phyloP scores from a whole-genome alignment of 2,113 vertebrate species.

The Mobula birostris region DNA sequence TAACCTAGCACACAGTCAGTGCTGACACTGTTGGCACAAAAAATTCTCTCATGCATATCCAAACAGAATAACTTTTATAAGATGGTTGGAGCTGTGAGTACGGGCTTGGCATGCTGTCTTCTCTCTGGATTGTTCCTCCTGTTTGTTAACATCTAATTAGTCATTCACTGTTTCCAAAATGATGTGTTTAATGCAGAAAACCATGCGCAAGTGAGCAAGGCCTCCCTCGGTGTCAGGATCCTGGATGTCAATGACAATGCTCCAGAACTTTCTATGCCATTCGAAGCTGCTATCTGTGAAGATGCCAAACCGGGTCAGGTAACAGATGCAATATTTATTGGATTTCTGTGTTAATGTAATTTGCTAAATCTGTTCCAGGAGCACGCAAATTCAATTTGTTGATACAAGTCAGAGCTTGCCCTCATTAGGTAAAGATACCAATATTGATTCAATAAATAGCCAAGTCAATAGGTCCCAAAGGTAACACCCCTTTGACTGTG shows the following conservation, averaged over 20 bases:
- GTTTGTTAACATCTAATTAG: background rate
- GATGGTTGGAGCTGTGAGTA: background rate
- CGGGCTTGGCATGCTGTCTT: too few relatives aligned
- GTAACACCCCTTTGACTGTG: background rate
- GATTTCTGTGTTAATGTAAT: background rate
- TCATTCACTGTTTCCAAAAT: background rate
- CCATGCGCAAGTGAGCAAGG: constrained; percentile 72
- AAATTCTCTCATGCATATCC: background rate
- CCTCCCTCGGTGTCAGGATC: constrained; percentile 80
- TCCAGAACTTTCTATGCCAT: constrained; percentile 84
- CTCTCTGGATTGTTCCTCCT: background rate
- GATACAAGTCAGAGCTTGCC: background rate
- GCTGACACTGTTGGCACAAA: background rate
- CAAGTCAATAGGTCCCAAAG: background rate
- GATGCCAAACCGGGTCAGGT: constrained; percentile 93
- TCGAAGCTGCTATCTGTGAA: constrained; percentile 85
- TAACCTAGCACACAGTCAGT: background rate
- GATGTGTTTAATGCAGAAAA: constrained; percentile 64
- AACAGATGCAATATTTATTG: constrained; percentile 39
- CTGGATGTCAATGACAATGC: constrained; percentile 97
- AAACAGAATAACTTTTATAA: background rate
- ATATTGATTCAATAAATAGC: constrained; percentile 13
- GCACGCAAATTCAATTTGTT: background rate
- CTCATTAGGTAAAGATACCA: background rate
- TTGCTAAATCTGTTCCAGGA: background rate